phyloP scores from a whole-genome alignment of 2,888 invertebrate species.

The Platycnemis pennipes region DNA sequence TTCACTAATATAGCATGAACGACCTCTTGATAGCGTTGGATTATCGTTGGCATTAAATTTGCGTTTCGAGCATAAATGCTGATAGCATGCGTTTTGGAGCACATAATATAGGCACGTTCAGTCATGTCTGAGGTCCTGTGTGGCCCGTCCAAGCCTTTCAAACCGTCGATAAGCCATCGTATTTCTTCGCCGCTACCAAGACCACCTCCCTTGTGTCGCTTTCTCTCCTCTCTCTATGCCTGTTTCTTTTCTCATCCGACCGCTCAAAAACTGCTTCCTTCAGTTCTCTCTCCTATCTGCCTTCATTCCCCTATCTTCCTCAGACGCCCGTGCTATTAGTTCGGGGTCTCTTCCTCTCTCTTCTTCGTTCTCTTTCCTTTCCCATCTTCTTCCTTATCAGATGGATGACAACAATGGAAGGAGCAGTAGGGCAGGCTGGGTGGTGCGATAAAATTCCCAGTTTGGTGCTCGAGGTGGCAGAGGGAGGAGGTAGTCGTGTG shows the following conservation, averaged over 20 bases:
- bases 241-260: background rate
- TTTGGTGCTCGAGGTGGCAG: background rate
- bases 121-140: background rate
- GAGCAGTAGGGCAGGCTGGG: background rate
- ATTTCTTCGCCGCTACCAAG: slow-evolving; percentile 9
- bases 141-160: background rate
- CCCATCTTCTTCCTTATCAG: background rate
- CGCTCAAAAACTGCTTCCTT: background rate
- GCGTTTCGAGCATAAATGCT: background rate
- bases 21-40: background rate
- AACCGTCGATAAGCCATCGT: slow-evolving; percentile 39
- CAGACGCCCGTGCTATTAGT: background rate
- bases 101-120: background rate
- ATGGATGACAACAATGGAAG: slow-evolving; percentile 32
- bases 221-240: background rate
- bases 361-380: background rate
- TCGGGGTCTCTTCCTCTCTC: background rate
- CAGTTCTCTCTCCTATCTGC: background rate
- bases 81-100: background rate
- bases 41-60: background rate
- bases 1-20: background rate
- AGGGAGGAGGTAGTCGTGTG: background rate
- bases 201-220: background rate
- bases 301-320: background rate
- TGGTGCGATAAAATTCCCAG: background rate